Evolutionary conservation across 1,140 invertebrate species (phyloP), one percentile per base, ranked within the genome.

Genomic region (Sycophaga agraensis): DNA sequence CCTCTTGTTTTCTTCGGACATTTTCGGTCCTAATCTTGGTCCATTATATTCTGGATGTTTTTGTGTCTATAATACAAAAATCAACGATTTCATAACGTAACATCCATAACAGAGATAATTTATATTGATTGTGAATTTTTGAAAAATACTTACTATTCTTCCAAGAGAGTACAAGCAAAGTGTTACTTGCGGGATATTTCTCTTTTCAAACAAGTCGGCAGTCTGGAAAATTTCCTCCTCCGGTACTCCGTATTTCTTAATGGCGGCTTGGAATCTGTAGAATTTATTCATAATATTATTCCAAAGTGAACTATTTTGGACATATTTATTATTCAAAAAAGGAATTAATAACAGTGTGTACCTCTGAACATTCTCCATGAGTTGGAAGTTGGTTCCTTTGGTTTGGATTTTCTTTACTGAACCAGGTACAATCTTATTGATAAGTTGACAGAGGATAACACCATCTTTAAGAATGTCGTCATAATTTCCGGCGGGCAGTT

Each of bases 171-270:
- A 94, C 16, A 97, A 81, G 71, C 92, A 94, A 42, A 96, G 84
- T 1, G 93, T 94, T 40, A 99, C 97, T 87, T 97, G 94, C 55
- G 93, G 87, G 79, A 99, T 96, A 83, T 99, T 98, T 70, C 96
- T 88, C 73, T 88, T 90, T 78, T 99, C 96, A 75, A 96, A 99
- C 6, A 99, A 83, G 84, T 98, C 97, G 31, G 97, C 96, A 0
- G 96, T 98, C 82, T 99, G 96, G 86, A 99, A 99, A 69, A 98
- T 94, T 84, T 99, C 96, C 75, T 96, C 93, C 71, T 97, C 91
- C 34, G 91, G 95, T 11, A 99, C 91, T 19, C 96, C 97, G 73
- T 97, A 97, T 62, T 91, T 90, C 80, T 94, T 96, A 39, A 91
- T 87, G 0, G 91, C 94, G 16, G 91, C 91, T 83, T 98, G 95